Base-by-base conservation (phyloP, 2,888 invertebrate species). In the Ochropleura leucogaster region DNA sequence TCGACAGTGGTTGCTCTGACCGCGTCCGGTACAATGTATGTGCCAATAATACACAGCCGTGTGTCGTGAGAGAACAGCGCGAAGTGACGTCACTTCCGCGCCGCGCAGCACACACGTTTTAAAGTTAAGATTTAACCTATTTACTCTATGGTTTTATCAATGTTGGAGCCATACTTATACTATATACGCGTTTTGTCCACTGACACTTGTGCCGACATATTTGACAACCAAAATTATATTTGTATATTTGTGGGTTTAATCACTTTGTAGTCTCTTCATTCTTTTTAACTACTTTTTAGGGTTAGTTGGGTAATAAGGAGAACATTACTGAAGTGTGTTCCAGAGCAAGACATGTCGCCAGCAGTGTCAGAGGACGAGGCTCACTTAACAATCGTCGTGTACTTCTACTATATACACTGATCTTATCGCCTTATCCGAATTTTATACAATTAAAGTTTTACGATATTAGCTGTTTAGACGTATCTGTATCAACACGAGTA, bases 391-490 rank as follows among this genome's bases (percentile, higher is more conserved):
- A 53, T 74, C 71, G 63, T 71, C 73, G 71, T 72, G 82, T 77
- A 72, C 72, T 85, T 72, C 76, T 82, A 77, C 79, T 85, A 76
- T 86, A 84, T 85, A 85, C 87, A 92, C 90, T 87, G 89, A 91
- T 91, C 90, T 91, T 91, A 92, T 92, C 90, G 93, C 93, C 92
- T 93, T 93, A 91, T 88, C 92, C 90, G 93, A 92, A 92, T 92
- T 91, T 91, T 91, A 90, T 91, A 92, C 89, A 77, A 89, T 87
- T 89, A 82, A 88, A 89, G 85, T 82, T 85, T 89, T 85, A 90
- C 86, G 82, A 87, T 81, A 87, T 89, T 91, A 90, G 89, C 87
- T 87, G 86, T 87, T 84, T 86, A 88, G 86, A 80, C 74, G 69
- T 87, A 75, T 80, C 75, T 84, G 75, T 86, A 81, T 72, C 76